Evolutionary conservation across 2,797 vertebrate species (phyloP).

Genomic region (Schizothorax lantsangensis): DNA sequence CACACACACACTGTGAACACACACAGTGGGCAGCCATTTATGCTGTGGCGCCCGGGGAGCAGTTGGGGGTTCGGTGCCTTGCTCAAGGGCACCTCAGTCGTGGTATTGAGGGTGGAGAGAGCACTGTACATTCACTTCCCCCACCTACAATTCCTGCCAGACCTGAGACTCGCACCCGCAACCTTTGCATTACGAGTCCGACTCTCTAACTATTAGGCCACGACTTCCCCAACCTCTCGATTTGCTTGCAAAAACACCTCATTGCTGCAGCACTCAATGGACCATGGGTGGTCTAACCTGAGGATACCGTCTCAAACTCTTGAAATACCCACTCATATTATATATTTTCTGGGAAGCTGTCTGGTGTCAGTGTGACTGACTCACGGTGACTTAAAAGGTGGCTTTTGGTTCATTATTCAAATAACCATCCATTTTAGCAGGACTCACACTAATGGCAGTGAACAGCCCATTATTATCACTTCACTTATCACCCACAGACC

Average conservation of each 20-base stretch:
- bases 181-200: too few relatives aligned
- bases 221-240: not conserved
- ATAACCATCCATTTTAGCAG: conserved; percentile 69
- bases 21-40: too few relatives aligned
- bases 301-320: not conserved
- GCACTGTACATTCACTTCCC: too few relatives aligned
- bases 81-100: too few relatives aligned
- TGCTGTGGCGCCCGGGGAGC: too few relatives aligned
- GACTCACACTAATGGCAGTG: conserved; percentile 64
- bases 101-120: too few relatives aligned
- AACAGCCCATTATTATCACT: conserved; percentile 69
- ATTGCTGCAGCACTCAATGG: not conserved
- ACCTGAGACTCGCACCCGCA: too few relatives aligned
- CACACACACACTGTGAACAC: too few relatives aligned
- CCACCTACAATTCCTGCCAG: too few relatives aligned
- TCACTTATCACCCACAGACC: conserved; percentile 73
- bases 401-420: conserved; percentile 75
- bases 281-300: not conserved
- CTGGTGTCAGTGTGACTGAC: not conserved
- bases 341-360: not conserved
- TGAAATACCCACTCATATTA: not conserved
- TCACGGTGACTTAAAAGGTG: conserved; percentile 58
- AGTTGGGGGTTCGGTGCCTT: too few relatives aligned
- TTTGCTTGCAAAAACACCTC: not conserved
- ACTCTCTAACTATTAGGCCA: too few relatives aligned